Evolutionary conservation across 2,113 vertebrate genomes (phyloP).

Genomic region (Burhinus oedicnemus): DNA sequence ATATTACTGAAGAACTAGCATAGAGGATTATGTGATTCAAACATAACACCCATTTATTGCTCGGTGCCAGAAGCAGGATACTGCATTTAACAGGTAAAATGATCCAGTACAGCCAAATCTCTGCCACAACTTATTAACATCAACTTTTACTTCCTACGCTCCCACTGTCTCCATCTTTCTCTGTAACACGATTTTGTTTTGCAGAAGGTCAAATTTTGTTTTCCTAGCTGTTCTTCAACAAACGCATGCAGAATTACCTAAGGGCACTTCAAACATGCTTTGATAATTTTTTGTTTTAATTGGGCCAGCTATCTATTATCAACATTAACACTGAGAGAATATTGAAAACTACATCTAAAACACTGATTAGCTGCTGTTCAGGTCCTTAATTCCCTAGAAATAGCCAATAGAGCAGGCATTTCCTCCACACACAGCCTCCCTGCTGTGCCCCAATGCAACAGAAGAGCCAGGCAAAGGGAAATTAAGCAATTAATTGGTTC

Average conservation of each 20-base stretch:
- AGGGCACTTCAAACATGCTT: constrained; percentile 61
- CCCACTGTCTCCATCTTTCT: neutral
- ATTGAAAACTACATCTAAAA: constrained; percentile 57
- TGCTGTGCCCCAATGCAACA: constrained; percentile 37
- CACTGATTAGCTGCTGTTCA: constrained; percentile 47
- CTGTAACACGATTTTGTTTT: neutral
- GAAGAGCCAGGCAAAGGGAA: constrained; percentile 43
- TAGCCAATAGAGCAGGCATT: constrained; percentile 37
- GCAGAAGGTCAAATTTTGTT: constrained; percentile 64
- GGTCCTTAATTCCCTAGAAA: constrained; percentile 56
- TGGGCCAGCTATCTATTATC: constrained; percentile 67
- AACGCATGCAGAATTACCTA: constrained; percentile 48
- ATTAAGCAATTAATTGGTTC: constrained; percentile 60
- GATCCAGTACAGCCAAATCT: neutral
- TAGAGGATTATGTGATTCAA: neutral
- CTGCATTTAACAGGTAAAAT: neutral
- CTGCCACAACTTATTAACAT: neutral
- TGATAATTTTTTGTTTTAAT: constrained; percentile 71
- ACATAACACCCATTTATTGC: constrained; percentile 20
- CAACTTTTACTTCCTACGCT: neutral
- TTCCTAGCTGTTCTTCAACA: constrained; percentile 30
- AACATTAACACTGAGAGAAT: constrained; percentile 60
- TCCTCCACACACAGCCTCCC: constrained; percentile 40
- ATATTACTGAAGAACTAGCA: neutral
- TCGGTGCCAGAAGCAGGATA: neutral